These are phyloP conservation scores for Mus spretus DNA, from an alignment of 2,797 vertebrate genomes.

Conservation along the genomic window DNA sequence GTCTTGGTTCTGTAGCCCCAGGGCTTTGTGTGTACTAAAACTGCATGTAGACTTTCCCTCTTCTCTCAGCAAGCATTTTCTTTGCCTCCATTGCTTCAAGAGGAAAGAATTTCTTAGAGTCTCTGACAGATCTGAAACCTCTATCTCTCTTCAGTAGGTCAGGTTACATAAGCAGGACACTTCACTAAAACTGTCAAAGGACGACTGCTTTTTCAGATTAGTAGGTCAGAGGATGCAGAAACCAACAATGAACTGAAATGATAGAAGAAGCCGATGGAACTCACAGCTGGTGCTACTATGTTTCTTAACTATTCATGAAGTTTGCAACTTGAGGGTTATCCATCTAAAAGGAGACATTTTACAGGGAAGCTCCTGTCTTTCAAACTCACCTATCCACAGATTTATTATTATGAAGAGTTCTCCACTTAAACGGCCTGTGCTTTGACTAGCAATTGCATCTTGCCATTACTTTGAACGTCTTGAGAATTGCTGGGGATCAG, in stretches of 20 bases:
- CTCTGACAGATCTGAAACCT: slow-evolving; percentile 26
- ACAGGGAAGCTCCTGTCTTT: neutral
- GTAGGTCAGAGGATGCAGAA: slow-evolving; percentile 6
- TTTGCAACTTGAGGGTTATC: neutral
- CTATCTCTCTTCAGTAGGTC: neutral
- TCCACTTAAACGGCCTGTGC: neutral
- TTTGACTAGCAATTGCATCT: slow-evolving; percentile 57
- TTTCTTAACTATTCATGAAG: neutral
- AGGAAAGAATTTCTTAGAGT: neutral
- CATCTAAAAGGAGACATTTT: neutral
- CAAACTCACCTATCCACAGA: neutral
- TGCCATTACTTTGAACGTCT: neutral
- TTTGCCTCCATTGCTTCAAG: neutral
- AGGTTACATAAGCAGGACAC: neutral
- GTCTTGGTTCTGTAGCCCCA: neutral
- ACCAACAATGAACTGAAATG: neutral
- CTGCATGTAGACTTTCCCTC: neutral
- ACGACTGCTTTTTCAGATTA: neutral
- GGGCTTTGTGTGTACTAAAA: neutral
- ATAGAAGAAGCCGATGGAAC: neutral
- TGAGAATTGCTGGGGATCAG: neutral
- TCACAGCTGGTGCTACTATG: neutral
- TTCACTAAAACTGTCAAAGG: neutral
- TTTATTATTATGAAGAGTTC: slow-evolving; percentile 60
- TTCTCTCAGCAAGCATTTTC: slow-evolving; percentile 2